Conservation (phyloP, 2,113 vertebrate species). For the Tragelaphus imberbis region DNA sequence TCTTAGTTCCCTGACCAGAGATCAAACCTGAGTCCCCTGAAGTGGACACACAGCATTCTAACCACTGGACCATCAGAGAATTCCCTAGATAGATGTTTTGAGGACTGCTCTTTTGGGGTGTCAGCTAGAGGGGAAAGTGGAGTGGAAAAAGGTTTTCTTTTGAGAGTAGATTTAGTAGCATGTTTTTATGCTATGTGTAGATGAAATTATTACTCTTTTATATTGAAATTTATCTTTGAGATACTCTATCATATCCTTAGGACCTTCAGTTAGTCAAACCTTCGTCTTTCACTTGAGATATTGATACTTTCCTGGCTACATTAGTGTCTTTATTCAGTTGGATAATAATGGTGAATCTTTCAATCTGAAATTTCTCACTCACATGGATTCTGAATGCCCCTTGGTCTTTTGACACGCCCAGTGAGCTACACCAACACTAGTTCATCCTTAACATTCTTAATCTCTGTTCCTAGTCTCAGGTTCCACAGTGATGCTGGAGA, state of each 20-base stretch:
- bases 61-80: neutral
- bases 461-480: neutral
- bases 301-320: neutral
- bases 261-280: neutral
- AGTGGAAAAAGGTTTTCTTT: neutral
- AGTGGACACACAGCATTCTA: accelerated
- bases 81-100: neutral
- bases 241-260: neutral
- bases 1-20: neutral
- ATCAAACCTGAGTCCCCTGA: neutral
- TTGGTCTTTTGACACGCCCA: neutral
- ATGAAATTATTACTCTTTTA: neutral
- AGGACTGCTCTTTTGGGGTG: neutral
- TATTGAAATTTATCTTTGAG: neutral
- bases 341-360: neutral
- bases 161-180: neutral
- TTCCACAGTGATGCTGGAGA: neutral
- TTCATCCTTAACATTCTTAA: neutral
- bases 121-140: neutral
- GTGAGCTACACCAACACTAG: neutral
- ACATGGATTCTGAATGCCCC: neutral
- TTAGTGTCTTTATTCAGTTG: neutral
- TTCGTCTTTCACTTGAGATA: neutral
- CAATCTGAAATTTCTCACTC: neutral
- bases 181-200: neutral